These are phyloP conservation scores for Remorina albescens DNA, from an alignment of 2,797 vertebrate genomes.

Conservation along the genomic window DNA sequence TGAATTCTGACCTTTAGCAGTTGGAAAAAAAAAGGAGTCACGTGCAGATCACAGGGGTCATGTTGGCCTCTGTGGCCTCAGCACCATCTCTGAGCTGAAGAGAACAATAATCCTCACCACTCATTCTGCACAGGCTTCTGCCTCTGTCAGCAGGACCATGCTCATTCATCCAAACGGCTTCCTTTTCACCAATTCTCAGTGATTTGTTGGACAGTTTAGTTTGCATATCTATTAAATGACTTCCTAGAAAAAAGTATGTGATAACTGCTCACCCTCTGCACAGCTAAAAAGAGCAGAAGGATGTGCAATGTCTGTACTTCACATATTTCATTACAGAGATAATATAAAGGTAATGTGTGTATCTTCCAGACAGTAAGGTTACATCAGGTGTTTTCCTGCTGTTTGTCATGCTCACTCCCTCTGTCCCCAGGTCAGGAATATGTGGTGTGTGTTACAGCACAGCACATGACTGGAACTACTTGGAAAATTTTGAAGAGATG, in stretches of 20 bases:
- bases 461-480: constrained; percentile 53
- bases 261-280: constrained; percentile 5
- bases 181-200: constrained; percentile 65
- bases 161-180: constrained; percentile 76
- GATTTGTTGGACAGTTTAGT: constrained; percentile 54
- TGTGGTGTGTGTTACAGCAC: constrained; percentile 3
- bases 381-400: constrained; percentile 18
- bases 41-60: constrained; percentile 78
- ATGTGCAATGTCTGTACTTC: neutral
- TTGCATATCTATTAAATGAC: constrained; percentile 46
- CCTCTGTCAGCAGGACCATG: constrained; percentile 77
- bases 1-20: constrained; percentile 58
- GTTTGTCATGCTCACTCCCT: neutral
- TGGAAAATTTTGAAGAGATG: constrained; percentile 28
- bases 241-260: constrained; percentile 39
- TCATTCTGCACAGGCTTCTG: constrained; percentile 76
- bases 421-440: constrained; percentile 17
- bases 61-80: constrained; percentile 77
- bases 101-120: constrained; percentile 80
- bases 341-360: neutral
- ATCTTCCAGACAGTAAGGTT: neutral
- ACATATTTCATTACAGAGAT: neutral
- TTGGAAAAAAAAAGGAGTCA: constrained; percentile 74
- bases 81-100: constrained; percentile 70
- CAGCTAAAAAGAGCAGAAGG: neutral